Evolutionary conservation across 2,113 vertebrate species (phyloP), one percentile per base, ranked within the genome.

Genomic region (Phalacrocorax brasilianus): DNA sequence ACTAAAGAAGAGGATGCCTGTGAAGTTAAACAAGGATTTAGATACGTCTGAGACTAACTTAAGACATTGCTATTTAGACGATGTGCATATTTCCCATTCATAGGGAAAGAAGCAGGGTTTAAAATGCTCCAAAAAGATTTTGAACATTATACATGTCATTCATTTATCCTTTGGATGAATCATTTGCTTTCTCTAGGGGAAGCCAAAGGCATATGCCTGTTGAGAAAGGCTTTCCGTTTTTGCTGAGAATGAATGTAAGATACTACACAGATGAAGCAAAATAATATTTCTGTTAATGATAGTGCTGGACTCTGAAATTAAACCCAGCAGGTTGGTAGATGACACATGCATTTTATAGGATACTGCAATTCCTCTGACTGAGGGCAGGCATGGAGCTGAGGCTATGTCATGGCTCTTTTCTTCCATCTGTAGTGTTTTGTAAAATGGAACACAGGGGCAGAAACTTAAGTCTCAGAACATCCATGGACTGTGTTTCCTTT

Each of bases 251-350:
- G 23, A 75, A 58, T 63, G 10, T 70, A 67, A 66, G 7, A 26
- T 22, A 62, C 13, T 22, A 73, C 10, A 63, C 16, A 40, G 28
- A 82, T 47, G 4, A 65, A 63, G 42, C 67, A 89, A 75, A 75
- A 62, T 19, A 38, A 32, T 19, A 23, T 38, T 6, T 89, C 26
- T 88, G 40, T 89, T 93, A 85, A 92, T 82, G 56, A 53, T 52
- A 66, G 49, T 44, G 10, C 24, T 80, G 50, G 40, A 87, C 66
- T 84, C 91, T 80, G 61, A 95, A 91, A 95, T 93, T 79, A 95
- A 89, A 95, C n/a, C 40, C 66, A 87, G 91, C 62, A 67, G 80
- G 59, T 82, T 40, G 42, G 42, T 66, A 94, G 79, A 67, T 76
- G 59, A 14, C 73, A 53, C 42, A 12, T 49, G 40, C 4, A 5